Base-by-base conservation (phyloP, 2,797 vertebrate genomes). In the Pseudomugil tenellus region DNA sequence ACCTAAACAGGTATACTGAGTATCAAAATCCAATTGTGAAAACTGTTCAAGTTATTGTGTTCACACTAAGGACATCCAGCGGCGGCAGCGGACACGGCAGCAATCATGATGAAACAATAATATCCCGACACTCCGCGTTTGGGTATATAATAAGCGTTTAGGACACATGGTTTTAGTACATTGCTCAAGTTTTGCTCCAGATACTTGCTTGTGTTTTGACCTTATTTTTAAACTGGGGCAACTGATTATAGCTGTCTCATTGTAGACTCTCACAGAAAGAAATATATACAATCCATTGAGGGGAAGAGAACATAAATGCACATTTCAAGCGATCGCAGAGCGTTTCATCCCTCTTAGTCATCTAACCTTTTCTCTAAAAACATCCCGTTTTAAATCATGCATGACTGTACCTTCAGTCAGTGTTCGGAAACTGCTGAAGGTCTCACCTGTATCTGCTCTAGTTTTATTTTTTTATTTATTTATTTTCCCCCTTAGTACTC, bases 361-460 rank as follows among this genome's bases (percentile, higher is more conserved):
- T 74, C 53, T 74, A 78, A 76, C 75, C 61, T 59, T 79, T 46
- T 81, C 68, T 74, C 59, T 61, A 74, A 77, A 87, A 86, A 76
- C 58, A 65, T 58, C 52, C 63, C 54, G n/a, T 71, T 58, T 43
- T 89, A 84, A 89, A 89, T 89, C 71, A 89, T 89, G 78, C 80
- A 87, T 87, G 87, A 77, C 56, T 71, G 53, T 72, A 77, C 76
- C 63, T 84, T 58, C 14, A 57, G 67, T 66, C 72, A 39, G 56
- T 31, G 25, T 1, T 29, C 54, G 58, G 43, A 83, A 84, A 82
- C 63, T 74, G 49, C 70, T 79, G 66, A 70, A 25, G 32, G 54
- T 58, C 67, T 72, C 76, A 85, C 77, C 81, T 84, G 39, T 51
- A 55, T 69, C 48, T 70, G 57, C 67, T 59, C 55, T 41, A 76